These are phyloP conservation scores for Drosophila ohnishii DNA, from an alignment of 1,140 invertebrate genomes.

Conservation along the genomic window DNA sequence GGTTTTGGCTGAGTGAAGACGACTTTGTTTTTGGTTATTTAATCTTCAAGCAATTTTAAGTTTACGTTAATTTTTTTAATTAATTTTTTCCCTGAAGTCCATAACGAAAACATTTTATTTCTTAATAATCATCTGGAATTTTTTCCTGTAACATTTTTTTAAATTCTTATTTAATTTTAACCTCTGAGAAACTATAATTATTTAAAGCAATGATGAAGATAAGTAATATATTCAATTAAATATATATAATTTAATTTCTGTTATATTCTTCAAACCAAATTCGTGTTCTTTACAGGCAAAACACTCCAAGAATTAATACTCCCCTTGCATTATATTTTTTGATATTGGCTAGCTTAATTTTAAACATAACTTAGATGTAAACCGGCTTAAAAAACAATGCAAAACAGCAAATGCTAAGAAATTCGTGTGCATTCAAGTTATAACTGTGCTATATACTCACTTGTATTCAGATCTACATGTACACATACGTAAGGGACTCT, in stretches of 20 bases:
- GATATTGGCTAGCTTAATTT: conserved; percentile 16
- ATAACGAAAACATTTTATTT: not conserved
- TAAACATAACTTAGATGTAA: conserved; percentile 44
- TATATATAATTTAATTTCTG: too few species aligned
- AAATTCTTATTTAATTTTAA: too few species aligned
- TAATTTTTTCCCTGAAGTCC: not conserved
- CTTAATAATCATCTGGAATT: too few species aligned
- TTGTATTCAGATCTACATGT: conserved; percentile 63
- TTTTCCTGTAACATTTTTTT: too few species aligned
- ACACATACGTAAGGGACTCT: conserved; percentile 55
- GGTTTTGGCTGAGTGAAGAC: not conserved
- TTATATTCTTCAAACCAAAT: not conserved
- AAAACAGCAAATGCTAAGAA: conserved; percentile 37
- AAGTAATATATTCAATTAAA: too few species aligned
- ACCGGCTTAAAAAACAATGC: conserved; percentile 47
- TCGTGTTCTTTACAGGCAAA: not conserved
- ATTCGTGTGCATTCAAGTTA: conserved; percentile 62
- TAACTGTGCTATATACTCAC: conserved; percentile 76
- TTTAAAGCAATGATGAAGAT: too few species aligned
- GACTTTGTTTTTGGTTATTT: too few species aligned
- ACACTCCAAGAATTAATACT: not conserved
- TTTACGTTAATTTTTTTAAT: not conserved
- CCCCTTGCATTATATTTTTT: not conserved
- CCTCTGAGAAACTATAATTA: not conserved
- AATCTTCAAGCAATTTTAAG: too few species aligned